phyloP scores from a whole-genome alignment of 2,888 invertebrate genomes.

The Gandaritis pyraliata region DNA sequence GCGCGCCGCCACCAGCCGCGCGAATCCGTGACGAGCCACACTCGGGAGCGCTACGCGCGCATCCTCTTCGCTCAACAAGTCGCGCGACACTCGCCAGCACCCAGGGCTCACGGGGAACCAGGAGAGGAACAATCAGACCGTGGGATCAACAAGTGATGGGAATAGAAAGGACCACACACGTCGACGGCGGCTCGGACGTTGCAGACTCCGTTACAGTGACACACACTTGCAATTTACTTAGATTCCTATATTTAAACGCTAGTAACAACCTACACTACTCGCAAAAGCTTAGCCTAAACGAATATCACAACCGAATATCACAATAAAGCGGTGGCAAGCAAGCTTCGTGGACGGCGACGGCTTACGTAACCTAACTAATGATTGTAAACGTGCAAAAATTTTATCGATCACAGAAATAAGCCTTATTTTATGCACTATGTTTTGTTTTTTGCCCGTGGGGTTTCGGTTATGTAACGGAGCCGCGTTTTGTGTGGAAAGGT shows the following conservation, averaged over 20 bases:
- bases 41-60: constrained; percentile 75
- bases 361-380: constrained; percentile 78
- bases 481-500: constrained; percentile 66
- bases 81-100: constrained; percentile 49
- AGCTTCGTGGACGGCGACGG: constrained; percentile 83
- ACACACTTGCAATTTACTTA: not conserved
- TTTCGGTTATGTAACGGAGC: constrained; percentile 74
- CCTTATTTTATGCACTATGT: constrained; percentile 73
- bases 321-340: constrained; percentile 81
- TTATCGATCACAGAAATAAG: constrained; percentile 81
- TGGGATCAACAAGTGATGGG: constrained; percentile 60
- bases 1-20: constrained; percentile 88
- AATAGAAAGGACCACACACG: constrained; percentile 45
- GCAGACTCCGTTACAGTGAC: constrained; percentile 54
- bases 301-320: constrained; percentile 83
- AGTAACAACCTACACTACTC: constrained; percentile 56
- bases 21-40: constrained; percentile 89
- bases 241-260: constrained; percentile 19
- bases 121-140: constrained; percentile 45
- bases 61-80: constrained; percentile 66
- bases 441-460: constrained; percentile 55
- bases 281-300: constrained; percentile 79
- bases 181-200: constrained; percentile 56
- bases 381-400: constrained; percentile 79
- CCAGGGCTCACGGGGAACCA: constrained; percentile 58